A percentile compares a stretch with the other conserved stretches of the same genome.
These are phyloP conservation scores for Gallinago media DNA, from an alignment of 2,113 vertebrate species.

Conservation along the genomic window DNA sequence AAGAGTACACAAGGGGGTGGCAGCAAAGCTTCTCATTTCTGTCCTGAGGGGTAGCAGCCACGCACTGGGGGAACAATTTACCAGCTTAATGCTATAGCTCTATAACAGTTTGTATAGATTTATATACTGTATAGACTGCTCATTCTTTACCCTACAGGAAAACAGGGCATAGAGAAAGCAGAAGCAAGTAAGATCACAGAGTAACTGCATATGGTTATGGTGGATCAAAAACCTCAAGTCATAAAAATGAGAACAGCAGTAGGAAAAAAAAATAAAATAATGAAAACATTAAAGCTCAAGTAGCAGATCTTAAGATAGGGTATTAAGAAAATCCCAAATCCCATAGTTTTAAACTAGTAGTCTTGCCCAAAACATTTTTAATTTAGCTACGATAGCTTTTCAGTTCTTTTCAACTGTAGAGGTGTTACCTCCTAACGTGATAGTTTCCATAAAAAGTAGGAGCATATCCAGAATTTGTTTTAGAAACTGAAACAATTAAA, in stretches of 20 bases:
- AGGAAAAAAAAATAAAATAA: no score
- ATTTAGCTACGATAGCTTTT: not conserved
- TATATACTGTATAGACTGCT: no score
- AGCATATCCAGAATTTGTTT: not conserved
- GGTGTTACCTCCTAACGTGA: not conserved
- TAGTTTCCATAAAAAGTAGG: not conserved
- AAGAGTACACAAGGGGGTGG: not conserved
- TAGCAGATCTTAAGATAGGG: not conserved
- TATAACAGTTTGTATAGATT: not conserved
- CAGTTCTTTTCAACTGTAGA: not conserved
- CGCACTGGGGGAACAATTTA: not conserved
- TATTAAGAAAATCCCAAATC: not conserved
- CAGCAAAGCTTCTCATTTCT: not conserved
- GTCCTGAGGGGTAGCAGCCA: not conserved
- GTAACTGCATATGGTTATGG: fast-evolving
- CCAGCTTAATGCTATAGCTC: not conserved
- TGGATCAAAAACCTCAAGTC: not conserved
- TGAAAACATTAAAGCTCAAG: not conserved
- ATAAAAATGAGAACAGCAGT: not conserved
- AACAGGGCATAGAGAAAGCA: not conserved
- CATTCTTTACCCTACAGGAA: not conserved
- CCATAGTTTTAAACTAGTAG: not conserved
- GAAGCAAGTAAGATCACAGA: not conserved
- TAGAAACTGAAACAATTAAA: not conserved
- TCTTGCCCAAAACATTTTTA: not conserved